Conservation (phyloP, 2,113 vertebrate genomes). For the Saccopteryx bilineata region DNA sequence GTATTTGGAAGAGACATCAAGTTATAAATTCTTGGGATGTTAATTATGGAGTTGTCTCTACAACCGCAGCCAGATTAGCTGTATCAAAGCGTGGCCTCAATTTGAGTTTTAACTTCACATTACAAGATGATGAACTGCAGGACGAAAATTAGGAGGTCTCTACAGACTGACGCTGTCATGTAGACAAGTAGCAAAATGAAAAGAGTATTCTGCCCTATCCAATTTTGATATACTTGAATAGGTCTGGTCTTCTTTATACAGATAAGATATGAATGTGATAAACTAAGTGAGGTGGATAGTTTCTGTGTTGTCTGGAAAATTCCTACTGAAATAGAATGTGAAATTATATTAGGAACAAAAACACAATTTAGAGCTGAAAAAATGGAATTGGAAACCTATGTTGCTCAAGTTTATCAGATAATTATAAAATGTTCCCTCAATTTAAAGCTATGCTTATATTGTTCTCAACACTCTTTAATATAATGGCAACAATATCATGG, state of each 20-base stretch:
- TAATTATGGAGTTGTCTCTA: neutral
- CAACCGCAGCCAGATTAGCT: neutral
- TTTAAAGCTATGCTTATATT: neutral
- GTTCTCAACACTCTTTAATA: neutral
- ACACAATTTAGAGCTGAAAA: neutral
- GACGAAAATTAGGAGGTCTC: neutral
- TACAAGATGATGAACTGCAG: neutral
- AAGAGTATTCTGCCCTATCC: neutral
- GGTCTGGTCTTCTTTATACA: neutral
- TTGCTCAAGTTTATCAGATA: constrained; percentile 6
- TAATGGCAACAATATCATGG: neutral
- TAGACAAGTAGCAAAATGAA: constrained; percentile 12
- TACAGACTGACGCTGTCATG: neutral
- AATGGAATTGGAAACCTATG: neutral
- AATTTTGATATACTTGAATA: neutral
- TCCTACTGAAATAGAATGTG: constrained; percentile 19
- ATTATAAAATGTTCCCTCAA: constrained; percentile 30
- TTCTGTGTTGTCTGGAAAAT: constrained; percentile 22
- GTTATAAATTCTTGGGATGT: neutral
- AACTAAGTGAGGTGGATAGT: neutral
- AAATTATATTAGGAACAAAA: constrained; percentile 48
- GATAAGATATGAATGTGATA: constrained; percentile 47
- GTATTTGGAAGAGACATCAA: neutral
- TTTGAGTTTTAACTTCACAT: constrained; percentile 1
- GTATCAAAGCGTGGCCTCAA: neutral